A percentile compares a stretch with the other conserved stretches of the same genome.
Evolutionary conservation across 30 jellyfish, hydroid and myxozoan genomes (phyloP).

Genomic region (Morbakka virulenta): DNA sequence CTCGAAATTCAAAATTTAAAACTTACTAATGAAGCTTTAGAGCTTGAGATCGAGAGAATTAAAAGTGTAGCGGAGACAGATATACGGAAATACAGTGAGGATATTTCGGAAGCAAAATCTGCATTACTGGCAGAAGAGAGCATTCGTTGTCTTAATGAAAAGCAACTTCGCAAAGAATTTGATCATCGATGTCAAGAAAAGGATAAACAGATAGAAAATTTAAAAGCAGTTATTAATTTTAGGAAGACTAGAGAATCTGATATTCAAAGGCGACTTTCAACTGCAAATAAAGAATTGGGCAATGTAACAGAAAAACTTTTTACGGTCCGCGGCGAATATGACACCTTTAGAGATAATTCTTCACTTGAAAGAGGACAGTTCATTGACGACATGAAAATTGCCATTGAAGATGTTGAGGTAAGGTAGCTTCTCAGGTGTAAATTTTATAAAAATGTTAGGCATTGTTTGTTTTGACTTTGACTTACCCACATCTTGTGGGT

Average conservation of each 20-base stretch:
- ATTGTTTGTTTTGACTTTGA: too few species aligned
- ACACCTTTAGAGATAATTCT: not conserved
- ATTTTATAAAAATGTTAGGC: too few species aligned
- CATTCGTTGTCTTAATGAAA: not conserved
- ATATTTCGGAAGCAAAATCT: not conserved
- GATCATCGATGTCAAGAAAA: not conserved
- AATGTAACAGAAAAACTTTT: not conserved
- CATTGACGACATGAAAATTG: not conserved
- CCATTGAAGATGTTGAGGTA: not conserved
- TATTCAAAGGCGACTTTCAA: not conserved
- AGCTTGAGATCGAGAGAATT: too few species aligned
- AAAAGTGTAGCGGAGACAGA: too few species aligned
- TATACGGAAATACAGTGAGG: not conserved
- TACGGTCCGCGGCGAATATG: not conserved
- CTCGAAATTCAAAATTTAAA: too few species aligned
- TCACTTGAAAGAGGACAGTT: not conserved
- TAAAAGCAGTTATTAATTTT: not conserved
- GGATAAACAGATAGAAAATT: not conserved
- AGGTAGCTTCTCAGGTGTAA: too few species aligned
- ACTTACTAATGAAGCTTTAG: too few species aligned
- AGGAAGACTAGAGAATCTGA: not conserved
- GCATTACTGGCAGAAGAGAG: not conserved
- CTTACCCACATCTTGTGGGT: too few species aligned
- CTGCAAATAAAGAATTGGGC: not conserved
- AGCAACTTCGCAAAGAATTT: not conserved